Conservation (phyloP, 2,113 vertebrate genomes). For the Tupaia chinensis region DNA sequence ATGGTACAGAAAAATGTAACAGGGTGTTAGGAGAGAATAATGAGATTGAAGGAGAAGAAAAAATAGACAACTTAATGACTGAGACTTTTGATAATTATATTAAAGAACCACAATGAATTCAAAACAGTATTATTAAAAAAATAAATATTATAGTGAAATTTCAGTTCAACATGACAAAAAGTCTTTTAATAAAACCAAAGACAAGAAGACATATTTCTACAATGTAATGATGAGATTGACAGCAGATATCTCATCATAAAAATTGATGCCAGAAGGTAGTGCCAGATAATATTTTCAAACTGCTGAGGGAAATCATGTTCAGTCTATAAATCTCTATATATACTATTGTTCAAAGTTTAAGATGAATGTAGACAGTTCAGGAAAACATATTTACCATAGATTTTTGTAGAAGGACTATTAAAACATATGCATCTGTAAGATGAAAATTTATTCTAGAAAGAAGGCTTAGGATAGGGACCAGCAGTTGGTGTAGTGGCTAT, state of each 20-base stretch:
- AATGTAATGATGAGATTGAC: background rate
- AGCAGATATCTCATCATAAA: background rate
- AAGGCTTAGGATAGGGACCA: background rate
- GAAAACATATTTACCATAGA: background rate
- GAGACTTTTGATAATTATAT: background rate
- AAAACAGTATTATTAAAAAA: background rate
- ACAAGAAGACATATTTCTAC: background rate
- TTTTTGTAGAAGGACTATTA: constrained; percentile 34
- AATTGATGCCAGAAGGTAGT: background rate
- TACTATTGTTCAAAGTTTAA: background rate
- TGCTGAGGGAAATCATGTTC: constrained; percentile 4
- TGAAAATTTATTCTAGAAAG: background rate
- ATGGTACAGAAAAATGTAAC: background rate
- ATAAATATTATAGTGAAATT: background rate
- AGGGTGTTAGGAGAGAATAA: background rate
- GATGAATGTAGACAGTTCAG: background rate
- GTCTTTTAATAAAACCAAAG: background rate
- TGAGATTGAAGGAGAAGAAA: background rate
- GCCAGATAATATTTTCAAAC: constrained; percentile 7
- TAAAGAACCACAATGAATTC: constrained; percentile 17
- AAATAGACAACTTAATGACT: background rate
- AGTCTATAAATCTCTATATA: background rate
- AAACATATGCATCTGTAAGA: background rate
- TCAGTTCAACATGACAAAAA: background rate
- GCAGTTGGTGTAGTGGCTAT: no score